Evolutionary conservation across 1,140 invertebrate species (phyloP).

Genomic region (Alviniconcha marisindica): DNA sequence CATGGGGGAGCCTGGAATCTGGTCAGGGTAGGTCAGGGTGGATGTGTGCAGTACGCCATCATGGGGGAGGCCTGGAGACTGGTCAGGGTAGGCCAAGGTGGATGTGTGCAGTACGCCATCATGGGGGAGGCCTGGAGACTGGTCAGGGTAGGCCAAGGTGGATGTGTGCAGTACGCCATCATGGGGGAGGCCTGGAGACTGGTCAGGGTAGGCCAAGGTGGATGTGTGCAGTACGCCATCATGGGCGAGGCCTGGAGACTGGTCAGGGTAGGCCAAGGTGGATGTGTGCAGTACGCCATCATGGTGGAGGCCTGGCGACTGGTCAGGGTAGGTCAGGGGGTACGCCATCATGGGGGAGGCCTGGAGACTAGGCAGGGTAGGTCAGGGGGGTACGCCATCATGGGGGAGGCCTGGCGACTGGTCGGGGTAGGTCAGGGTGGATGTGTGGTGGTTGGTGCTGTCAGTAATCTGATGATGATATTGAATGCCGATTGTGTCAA

Average conservation of each 20-base stretch:
- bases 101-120: slow-evolving; percentile 97
- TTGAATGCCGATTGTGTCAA: too few relatives aligned
- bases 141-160: slow-evolving; percentile 82
- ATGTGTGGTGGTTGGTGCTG: too few relatives aligned
- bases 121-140: slow-evolving; percentile 93
- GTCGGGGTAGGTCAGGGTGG: too few relatives aligned
- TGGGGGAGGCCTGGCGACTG: too few relatives aligned
- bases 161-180: slow-evolving; percentile 97
- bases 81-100: slow-evolving; percentile 82
- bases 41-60: slow-evolving; percentile 97
- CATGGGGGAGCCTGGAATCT: slow-evolving; percentile 93
- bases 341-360: slow-evolving; percentile 95
- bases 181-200: slow-evolving; percentile 93
- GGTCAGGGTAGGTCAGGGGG: slow-evolving; percentile 80
- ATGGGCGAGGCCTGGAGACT: slow-evolving; percentile 93
- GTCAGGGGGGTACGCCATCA: too few relatives aligned
- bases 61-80: slow-evolving; percentile 93
- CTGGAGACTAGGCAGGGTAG: slow-evolving; percentile 86
- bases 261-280: slow-evolving; percentile 80
- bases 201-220: slow-evolving; percentile 82
- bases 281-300: slow-evolving; percentile 96
- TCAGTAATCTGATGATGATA: too few relatives aligned
- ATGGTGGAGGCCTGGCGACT: slow-evolving; percentile 93
- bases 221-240: slow-evolving; percentile 97
- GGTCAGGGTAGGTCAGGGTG: slow-evolving; percentile 80